Evolutionary conservation across 1,140 invertebrate species (phyloP), one percentile per base, ranked within the genome.

Genomic region (Asobara japonica): DNA sequence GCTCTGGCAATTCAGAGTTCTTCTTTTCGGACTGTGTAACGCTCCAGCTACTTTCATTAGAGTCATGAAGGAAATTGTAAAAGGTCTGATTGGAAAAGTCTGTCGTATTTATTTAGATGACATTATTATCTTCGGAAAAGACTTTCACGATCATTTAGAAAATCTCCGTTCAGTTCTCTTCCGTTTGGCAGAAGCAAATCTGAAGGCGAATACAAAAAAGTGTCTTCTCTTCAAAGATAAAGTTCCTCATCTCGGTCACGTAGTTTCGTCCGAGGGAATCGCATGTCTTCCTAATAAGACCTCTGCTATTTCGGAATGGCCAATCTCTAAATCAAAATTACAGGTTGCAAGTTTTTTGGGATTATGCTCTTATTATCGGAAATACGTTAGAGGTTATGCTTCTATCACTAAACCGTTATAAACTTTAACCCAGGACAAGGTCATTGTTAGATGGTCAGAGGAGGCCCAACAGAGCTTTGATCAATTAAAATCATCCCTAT

Each of bases 21-120:
- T 88, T 78, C 80, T 84, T 7, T 86, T 86, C 77, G 84, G 84
- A 11, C 68, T 87, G 0, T 76, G 51, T 6, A 25, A 56, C 22
- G 16, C 51, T 13, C 20, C 51, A 0, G 51, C 51, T 8, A 56
- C 16, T 73, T 64, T 64, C 13, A 18, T 64, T 6, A 31, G 61
- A 31, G 13, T 31, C 0, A 64, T 64, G 29, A 29, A 64, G 2
- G 4, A 31, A 13, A 71, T 77, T 4, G 61, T 78, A 8, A 62
- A 64, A 30, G 78, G 70, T 6, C 74, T 76, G 13, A 38, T 74
- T 2, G 11, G 72, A 25, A 69, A 74, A 10, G 77, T 75, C 27
- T 81, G 79, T 68, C 56, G 80, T 0, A 77, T 82, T 3, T 84
- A 84, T 65, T n/a, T 82, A 18, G 78, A 83, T 33, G 78, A 83